Conservation (phyloP, 2,797 vertebrate genomes). For the Podarcis lilfordi region DNA sequence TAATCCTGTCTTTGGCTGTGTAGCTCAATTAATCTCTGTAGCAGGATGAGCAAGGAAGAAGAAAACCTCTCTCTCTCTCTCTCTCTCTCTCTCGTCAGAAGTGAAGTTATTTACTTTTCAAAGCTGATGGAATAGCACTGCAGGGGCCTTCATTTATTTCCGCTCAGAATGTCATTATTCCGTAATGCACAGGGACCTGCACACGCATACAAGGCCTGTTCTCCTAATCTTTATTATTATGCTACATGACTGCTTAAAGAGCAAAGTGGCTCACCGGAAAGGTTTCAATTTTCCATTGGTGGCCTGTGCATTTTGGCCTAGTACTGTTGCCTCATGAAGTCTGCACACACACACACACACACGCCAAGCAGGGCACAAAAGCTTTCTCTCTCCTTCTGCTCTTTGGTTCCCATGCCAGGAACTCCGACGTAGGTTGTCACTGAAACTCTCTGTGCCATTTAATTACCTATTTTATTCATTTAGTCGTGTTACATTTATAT, state of each 20-base stretch:
- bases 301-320: constrained; percentile 3
- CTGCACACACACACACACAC: no score
- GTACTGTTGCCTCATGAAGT: neutral
- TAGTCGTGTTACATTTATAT: no score
- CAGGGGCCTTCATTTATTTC: constrained; percentile 83
- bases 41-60: constrained; percentile 78
- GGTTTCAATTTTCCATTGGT: neutral
- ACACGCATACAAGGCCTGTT: constrained; percentile 63
- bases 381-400: no score
- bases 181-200: constrained; percentile 74
- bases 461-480: no score
- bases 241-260: constrained; percentile 41
- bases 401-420: no score
- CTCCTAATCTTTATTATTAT: constrained; percentile 52
- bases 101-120: constrained; percentile 85
- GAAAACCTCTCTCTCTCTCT: constrained; percentile 56
- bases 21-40: constrained; percentile 82
- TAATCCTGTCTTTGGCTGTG: constrained; percentile 65
- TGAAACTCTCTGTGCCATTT: no score
- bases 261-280: constrained; percentile 14
- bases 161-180: constrained; percentile 79
- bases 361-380: no score
- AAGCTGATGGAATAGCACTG: constrained; percentile 84
- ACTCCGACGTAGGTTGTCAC: no score
- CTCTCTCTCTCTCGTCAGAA: constrained; percentile 79